Percentiles rank a stretch among this genome's conserved stretches.
Evolutionary conservation across 1,140 invertebrate species (phyloP).

Genomic region (Diorhabda carinulata): DNA sequence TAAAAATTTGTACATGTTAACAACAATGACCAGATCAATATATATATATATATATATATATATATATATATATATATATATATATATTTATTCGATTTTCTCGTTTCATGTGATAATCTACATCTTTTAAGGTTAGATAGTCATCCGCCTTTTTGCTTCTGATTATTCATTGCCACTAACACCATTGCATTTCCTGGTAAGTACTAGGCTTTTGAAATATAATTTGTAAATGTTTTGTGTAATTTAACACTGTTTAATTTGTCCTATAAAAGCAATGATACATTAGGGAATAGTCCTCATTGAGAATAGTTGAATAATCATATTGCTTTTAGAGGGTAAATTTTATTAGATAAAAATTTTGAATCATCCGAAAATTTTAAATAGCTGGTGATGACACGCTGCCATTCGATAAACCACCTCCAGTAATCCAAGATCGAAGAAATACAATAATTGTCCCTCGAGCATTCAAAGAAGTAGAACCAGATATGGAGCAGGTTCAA

Average conservation of each 20-base stretch:
- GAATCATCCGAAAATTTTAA: slow-evolving; percentile 17
- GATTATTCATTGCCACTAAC: slow-evolving; percentile 34
- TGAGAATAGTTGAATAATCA: neutral
- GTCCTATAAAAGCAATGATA: neutral
- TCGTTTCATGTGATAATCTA: neutral
- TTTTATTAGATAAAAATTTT: slow-evolving; percentile 7
- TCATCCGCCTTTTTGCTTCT: neutral
- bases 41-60: too few species aligned
- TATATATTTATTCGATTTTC: neutral
- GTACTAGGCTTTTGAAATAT: slow-evolving; percentile 10
- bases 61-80: too few species aligned
- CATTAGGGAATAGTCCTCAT: neutral
- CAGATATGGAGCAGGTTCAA: slow-evolving; percentile 35
- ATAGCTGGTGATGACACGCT: slow-evolving; percentile 28
- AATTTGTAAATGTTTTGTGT: neutral
- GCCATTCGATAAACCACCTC: slow-evolving; percentile 34
- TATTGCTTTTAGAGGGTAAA: neutral
- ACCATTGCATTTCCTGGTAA: slow-evolving; percentile 41
- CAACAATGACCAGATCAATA: too few species aligned
- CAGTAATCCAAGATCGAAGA: slow-evolving; percentile 34
- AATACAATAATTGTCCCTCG: slow-evolving; percentile 50
- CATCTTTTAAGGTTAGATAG: slow-evolving; percentile 1
- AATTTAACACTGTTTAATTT: slow-evolving; percentile 8
- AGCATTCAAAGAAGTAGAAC: slow-evolving; percentile 43
- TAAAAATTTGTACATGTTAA: too few species aligned